A percentile compares a stretch with the other conserved stretches of the same genome.
phyloP scores from a whole-genome alignment of 2,888 invertebrate genomes.

The Liodrosophila aerea region DNA sequence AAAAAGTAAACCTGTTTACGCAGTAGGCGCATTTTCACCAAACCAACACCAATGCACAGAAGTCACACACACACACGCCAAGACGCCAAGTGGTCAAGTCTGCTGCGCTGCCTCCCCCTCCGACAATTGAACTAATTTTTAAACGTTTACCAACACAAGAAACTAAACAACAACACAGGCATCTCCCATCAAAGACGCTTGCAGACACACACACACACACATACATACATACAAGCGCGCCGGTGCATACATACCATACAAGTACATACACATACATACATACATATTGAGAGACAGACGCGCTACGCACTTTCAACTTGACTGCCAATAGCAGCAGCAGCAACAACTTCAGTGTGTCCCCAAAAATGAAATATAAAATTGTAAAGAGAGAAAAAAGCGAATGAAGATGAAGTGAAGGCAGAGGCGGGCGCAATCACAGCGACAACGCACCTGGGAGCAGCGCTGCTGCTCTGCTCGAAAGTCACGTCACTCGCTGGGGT shows the following conservation, averaged over 20 bases:
- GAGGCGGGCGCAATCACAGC: conserved; percentile 34
- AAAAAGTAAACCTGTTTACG: conserved; percentile 55
- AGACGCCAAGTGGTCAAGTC: conserved; percentile 7
- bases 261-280: conserved; percentile 7
- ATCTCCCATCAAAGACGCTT: conserved; percentile 12
- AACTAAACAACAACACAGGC: conserved; percentile 14
- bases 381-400: conserved; percentile 14
- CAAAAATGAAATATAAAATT: conserved; percentile 53
- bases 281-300: conserved; percentile 8
- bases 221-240: conserved; percentile 13
- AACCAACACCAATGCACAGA: conserved; percentile 24
- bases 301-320: conserved; percentile 54
- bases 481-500: conserved; percentile 57
- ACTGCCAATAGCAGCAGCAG: conserved; percentile 15
- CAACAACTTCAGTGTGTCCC: conserved; percentile 60
- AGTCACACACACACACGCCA: conserved; percentile 7
- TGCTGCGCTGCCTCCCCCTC: neutral
- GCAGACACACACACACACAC: conserved; percentile 6
- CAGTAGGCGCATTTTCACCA: conserved; percentile 61
- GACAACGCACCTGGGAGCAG: conserved; percentile 55
- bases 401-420: conserved; percentile 17
- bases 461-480: conserved; percentile 47
- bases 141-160: conserved; percentile 54
- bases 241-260: conserved; percentile 17
- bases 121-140: conserved; percentile 57